A percentile compares a stretch with the other conserved stretches of the same genome.
These are phyloP conservation scores for Bergia sp. DNA, from an alignment of 92 coral and sea anemone genomes.

Conservation along the genomic window DNA sequence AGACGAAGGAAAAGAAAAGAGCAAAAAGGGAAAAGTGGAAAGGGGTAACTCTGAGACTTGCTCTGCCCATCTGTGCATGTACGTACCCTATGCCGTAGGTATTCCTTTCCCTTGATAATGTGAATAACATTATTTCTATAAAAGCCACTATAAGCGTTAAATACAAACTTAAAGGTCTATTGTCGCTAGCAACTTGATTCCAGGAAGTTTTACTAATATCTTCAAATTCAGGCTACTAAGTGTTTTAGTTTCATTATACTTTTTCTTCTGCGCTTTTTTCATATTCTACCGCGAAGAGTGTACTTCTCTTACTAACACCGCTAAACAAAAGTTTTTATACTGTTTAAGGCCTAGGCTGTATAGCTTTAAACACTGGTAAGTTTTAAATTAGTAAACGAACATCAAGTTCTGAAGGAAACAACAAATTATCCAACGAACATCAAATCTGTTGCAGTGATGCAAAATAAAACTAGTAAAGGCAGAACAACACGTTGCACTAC, in stretches of 20 bases:
- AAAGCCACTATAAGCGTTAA: not conserved
- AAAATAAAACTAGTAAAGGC: not conserved
- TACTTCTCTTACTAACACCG: not conserved
- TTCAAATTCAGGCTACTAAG: not conserved
- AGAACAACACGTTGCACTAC: not conserved
- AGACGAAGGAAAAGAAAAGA: not conserved
- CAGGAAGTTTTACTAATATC: not conserved
- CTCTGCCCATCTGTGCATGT: not conserved
- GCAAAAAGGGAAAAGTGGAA: not conserved
- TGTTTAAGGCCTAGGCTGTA: not conserved
- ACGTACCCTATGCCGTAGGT: not conserved
- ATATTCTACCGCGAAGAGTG: not conserved
- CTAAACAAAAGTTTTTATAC: not conserved
- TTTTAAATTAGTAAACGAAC: not conserved
- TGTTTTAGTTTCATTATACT: not conserved
- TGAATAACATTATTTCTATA: not conserved
- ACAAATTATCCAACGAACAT: not conserved
- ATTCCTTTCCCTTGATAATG: not conserved
- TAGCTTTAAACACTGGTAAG: not conserved
- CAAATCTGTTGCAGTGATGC: not conserved
- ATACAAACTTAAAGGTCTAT: not conserved
- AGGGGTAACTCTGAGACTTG: not conserved
- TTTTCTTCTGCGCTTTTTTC: no score
- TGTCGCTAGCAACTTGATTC: not conserved
- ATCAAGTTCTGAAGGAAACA: not conserved